Evolutionary conservation across 2,797 vertebrate genomes (phyloP).

Genomic region (Gambelia wislizenii): DNA sequence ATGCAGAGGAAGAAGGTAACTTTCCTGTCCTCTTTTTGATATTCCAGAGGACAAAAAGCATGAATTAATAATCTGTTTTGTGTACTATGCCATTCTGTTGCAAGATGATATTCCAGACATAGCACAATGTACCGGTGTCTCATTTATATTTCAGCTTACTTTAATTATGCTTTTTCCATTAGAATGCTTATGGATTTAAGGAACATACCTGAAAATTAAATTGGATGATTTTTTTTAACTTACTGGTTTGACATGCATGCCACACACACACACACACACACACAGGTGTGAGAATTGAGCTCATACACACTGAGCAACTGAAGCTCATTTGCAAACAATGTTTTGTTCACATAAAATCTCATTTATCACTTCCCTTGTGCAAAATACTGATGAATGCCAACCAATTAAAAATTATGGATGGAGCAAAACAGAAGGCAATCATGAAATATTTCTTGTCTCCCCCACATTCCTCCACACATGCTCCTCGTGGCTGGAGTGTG

Average conservation of each 20-base stretch:
- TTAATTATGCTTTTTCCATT: conserved; percentile 72
- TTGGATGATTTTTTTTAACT: conserved; percentile 56
- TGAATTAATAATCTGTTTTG: conserved; percentile 71
- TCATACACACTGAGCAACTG: conserved; percentile 43
- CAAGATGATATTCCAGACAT: conserved; percentile 64
- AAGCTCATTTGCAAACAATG: conserved; percentile 71
- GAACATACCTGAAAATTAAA: conserved; percentile 72
- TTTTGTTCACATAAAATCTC: conserved; percentile 13
- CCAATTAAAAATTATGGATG: conserved; percentile 1
- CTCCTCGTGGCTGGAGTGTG: not conserved
- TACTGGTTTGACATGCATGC: conserved; percentile 31
- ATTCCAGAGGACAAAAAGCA: conserved; percentile 59
- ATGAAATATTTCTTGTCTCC: not conserved
- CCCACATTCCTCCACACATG: conserved; percentile 26
- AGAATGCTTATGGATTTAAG: conserved; percentile 72
- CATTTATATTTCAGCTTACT: conserved; percentile 63
- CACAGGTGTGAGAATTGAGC: conserved; percentile 26
- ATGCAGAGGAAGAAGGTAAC: conserved; percentile 46
- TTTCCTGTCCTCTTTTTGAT: conserved; percentile 41
- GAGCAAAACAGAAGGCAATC: not conserved
- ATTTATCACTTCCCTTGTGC: conserved; percentile 60
- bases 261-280: not conserved
- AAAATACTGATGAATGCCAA: conserved; percentile 49
- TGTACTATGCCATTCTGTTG: conserved; percentile 51
- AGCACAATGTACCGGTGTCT: conserved; percentile 41